Evolutionary conservation across 2,113 vertebrate species (phyloP), one percentile per base, ranked within the genome.

Genomic region (Oenanthe melanoleuca): DNA sequence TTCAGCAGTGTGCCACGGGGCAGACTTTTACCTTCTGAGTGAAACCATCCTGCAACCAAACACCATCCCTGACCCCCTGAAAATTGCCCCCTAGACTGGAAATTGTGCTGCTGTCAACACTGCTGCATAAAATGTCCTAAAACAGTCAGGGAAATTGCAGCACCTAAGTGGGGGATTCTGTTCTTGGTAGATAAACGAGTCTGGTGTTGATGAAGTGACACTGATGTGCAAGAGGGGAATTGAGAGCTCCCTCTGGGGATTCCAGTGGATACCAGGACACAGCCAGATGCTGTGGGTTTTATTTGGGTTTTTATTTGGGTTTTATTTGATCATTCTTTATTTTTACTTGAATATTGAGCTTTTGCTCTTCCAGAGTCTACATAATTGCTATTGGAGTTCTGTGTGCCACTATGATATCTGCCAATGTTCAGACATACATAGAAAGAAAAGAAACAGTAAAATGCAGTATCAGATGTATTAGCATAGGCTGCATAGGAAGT

Each of bases 321-420:
- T 90, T 79, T 74, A 60, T 80, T 88, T 88, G 31, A 14, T 42
- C 25, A 25, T 50, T 79, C 26, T 82, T 85, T 80, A 49, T 89
- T 92, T 80, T 29, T 74, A 11, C 71, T 80, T 69, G 40, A 77
- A 53, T 81, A 50, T 20, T 59, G 71, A 93, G 22, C 29, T 80
- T 86, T 73, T 61, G 24, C 19, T 75, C 22, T 85, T 94, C 11
- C 50, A 77, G 45, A 66, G 31, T 5, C 28, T 44, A 2, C 45
- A 17, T 56, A 29, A 10, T 89, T 31, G 8, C 11, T 75, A 5
- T 42, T 69, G 44, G 28, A 75, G 12, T 29, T 91, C 45, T 16
- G 6, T 75, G 52, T 22, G 17, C 47, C 14, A 14, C 22, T 0
- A 0, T 49, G 16, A 21, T 55, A 72, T 59, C 49, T 79, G 45